Percentiles rank a stretch among this genome's conserved stretches.
Conservation (phyloP, 1,140 invertebrate genomes). For the Aradophagus sp. region DNA sequence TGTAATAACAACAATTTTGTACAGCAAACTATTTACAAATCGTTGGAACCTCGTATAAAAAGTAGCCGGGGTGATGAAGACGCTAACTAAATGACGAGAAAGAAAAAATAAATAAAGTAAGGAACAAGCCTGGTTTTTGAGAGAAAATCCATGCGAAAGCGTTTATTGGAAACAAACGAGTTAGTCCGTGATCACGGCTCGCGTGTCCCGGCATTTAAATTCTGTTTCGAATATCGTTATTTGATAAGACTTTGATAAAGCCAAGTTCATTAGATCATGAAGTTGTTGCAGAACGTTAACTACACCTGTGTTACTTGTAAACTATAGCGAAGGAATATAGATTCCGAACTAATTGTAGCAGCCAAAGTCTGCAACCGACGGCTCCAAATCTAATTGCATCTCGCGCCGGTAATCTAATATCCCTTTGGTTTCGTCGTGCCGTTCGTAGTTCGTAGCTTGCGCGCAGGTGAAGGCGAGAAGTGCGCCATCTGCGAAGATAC, state of each 20-base stretch:
- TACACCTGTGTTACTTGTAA: slow-evolving; percentile 43
- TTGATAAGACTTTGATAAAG: slow-evolving; percentile 44
- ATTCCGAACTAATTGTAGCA: slow-evolving; percentile 44
- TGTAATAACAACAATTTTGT: no score
- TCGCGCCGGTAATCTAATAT: slow-evolving; percentile 47
- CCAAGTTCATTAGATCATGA: slow-evolving; percentile 32
- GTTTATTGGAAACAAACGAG: no score
- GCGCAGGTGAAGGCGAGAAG: slow-evolving; percentile 18
- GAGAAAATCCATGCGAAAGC: no score
- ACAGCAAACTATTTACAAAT: no score
- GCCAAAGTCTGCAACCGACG: slow-evolving; percentile 43
- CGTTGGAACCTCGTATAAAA: no score
- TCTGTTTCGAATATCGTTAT: slow-evolving; percentile 29
- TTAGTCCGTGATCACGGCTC: no score
- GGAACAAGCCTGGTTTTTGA: no score
- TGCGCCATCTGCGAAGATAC: slow-evolving; percentile 23
- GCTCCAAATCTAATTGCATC: slow-evolving; percentile 52
- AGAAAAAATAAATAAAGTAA: no score
- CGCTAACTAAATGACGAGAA: no score
- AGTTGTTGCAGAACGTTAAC: slow-evolving; percentile 36
- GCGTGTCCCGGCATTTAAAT: no score
- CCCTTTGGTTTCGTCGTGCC: slow-evolving; percentile 39
- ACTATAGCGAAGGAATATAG: slow-evolving; percentile 36
- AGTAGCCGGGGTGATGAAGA: no score
- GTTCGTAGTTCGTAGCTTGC: slow-evolving; percentile 27